Evolutionary conservation across 2,113 vertebrate species (phyloP).

Genomic region (Antechinus flavipes): DNA sequence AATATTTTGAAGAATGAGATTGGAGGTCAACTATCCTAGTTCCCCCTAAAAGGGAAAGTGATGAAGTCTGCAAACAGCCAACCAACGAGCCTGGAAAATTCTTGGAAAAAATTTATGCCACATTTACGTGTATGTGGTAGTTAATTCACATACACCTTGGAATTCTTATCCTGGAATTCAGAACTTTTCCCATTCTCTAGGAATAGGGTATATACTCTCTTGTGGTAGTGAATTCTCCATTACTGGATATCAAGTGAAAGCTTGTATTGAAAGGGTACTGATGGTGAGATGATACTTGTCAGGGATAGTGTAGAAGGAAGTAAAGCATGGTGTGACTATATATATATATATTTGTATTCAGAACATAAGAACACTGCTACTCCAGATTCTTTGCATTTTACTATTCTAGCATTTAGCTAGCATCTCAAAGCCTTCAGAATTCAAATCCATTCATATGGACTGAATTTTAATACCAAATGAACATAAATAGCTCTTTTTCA

Average conservation of each 20-base stretch:
- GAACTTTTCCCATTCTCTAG: not conserved
- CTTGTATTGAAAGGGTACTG: not conserved
- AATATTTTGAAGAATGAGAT: not conserved
- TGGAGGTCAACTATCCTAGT: not conserved
- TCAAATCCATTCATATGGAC: slow-evolving; percentile 3
- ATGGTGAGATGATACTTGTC: no score
- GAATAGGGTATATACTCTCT: not conserved
- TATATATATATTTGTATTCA: not conserved
- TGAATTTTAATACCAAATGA: not conserved
- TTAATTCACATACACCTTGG: not conserved
- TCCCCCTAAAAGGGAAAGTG: not conserved
- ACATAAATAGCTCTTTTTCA: not conserved
- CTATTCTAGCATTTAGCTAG: not conserved
- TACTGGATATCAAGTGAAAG: not conserved
- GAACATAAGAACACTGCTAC: not conserved
- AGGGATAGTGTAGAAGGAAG: not conserved
- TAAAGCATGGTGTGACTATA: no score
- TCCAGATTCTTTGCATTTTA: not conserved
- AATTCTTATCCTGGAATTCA: not conserved
- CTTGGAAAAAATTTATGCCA: not conserved
- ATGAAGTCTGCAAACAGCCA: not conserved
- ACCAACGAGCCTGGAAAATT: not conserved
- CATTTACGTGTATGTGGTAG: not conserved
- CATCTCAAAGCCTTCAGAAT: not conserved
- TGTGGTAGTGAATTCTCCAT: not conserved